Percentiles rank a stretch among this genome's conserved stretches.
These are phyloP conservation scores for Rotaria magnacalcarata DNA, from an alignment of 2,888 invertebrate genomes.

Conservation along the genomic window DNA sequence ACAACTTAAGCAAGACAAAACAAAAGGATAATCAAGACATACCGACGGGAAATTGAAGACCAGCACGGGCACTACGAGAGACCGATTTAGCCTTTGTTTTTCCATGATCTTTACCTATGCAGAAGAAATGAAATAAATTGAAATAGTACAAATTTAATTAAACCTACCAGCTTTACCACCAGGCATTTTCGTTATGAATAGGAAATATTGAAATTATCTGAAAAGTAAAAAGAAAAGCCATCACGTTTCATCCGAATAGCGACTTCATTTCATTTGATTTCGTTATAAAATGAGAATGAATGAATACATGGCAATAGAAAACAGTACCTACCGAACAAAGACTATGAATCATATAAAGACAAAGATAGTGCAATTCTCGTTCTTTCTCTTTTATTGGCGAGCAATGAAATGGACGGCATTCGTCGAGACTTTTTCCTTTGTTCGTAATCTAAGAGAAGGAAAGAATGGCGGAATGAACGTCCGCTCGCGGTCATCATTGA, in stretches of 20 bases:
- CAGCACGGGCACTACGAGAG: constrained; percentile 94
- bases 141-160: neutral
- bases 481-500: neutral
- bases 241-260: too few relatives aligned
- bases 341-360: neutral
- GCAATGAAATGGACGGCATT: neutral
- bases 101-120: constrained; percentile 66
- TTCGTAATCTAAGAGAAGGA: neutral
- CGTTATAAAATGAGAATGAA: neutral
- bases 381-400: neutral
- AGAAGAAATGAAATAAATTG: neutral
- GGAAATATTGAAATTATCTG: neutral
- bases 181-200: constrained; percentile 37
- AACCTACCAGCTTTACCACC: constrained; percentile 43
- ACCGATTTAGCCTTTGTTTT: constrained; percentile 88
- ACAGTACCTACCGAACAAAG: neutral
- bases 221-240: too few relatives aligned
- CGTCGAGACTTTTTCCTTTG: neutral
- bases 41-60: constrained; percentile 92
- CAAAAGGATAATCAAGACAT: neutral
- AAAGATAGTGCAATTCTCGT: neutral
- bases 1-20: neutral
- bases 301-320: neutral
- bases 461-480: neutral
- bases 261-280: too few relatives aligned